Evolutionary conservation across 2,113 vertebrate genomes (phyloP).

Genomic region (Dryoscopus gambensis): DNA sequence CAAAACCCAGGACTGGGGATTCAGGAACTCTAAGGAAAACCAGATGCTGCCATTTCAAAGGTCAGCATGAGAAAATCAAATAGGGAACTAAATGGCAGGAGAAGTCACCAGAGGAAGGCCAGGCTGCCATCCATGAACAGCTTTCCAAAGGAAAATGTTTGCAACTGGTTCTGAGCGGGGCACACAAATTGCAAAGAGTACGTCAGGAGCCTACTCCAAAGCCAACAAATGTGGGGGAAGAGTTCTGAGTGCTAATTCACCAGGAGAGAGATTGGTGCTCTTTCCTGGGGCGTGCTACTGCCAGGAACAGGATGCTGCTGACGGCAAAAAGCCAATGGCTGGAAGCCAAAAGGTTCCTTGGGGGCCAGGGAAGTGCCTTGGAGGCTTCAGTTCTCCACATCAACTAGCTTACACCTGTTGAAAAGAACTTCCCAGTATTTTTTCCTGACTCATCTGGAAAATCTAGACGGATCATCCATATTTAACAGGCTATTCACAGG

Average conservation of each 20-base stretch:
- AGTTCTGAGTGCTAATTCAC: neutral
- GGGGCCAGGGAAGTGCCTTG: neutral
- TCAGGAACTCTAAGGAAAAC: neutral
- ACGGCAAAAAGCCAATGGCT: neutral
- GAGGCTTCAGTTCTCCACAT: neutral
- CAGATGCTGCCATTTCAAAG: neutral
- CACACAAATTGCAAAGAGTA: neutral
- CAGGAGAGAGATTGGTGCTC: neutral
- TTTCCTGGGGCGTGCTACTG: neutral
- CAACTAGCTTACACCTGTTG: neutral
- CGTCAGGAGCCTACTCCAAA: neutral
- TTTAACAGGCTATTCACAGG: neutral
- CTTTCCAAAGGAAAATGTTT: neutral
- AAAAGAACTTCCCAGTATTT: neutral
- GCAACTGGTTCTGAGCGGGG: rapidly evolving
- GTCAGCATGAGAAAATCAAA: neutral
- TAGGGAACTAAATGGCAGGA: neutral
- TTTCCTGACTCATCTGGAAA: neutral
- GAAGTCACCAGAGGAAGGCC: neutral
- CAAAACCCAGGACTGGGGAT: neutral
- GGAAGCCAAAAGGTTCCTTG: neutral
- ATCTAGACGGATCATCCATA: neutral
- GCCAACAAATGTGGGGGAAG: neutral
- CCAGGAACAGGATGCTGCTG: neutral
- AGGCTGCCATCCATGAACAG: neutral